Base-by-base conservation (phyloP, 2,113 vertebrate species). In the Scatophagus argus region DNA sequence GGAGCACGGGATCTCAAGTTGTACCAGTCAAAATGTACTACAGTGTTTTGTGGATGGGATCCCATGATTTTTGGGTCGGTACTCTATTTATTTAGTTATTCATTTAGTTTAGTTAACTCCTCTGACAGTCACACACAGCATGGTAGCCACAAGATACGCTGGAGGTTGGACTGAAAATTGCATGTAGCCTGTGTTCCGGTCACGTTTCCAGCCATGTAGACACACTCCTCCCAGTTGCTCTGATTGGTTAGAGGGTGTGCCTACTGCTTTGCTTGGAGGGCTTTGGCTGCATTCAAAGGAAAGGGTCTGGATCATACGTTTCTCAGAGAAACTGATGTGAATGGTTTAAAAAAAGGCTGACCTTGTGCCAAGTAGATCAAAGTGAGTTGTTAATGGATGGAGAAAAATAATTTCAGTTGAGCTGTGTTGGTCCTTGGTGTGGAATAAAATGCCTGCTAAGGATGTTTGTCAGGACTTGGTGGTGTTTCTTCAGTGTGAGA, bases 181-280 rank as follows among this genome's bases (percentile, higher is more conserved):
- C 32, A 21, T 11, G 16, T 36, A 16, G 64, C 19, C 21, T 36
- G 29, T 46, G 83, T 76, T 76, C 77, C 44, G 51, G 81, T 92
- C 93, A 92, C 89, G 92, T 86, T 90, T 78, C 25, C 55, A 63
- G 71, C n/a, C 79, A 84, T 82, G 82, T 4, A 21, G 41, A 0
- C 23, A 8, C 36, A 62, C 79, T 43, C 90, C 88, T 71, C 87
- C 87, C 82, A 38, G 25, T 29, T 19, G 4, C n/a, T 56, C 63
- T 86, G 87, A 91, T 94, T 94, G 93, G 93, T 61, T 51, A 2
- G 3, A 29, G 25, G 58, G 5, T 8, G 19, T 21, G 43, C 65
- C 23, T 14, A 2, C 44, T 54, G 34, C 23, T 54, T 34, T 69
- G 77, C 60, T 70, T 13, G 1, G 32, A 76, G 64, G 23, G 39